Base-by-base conservation (phyloP, 2,797 vertebrate species). In the Phaenicophaeus curvirostris region DNA sequence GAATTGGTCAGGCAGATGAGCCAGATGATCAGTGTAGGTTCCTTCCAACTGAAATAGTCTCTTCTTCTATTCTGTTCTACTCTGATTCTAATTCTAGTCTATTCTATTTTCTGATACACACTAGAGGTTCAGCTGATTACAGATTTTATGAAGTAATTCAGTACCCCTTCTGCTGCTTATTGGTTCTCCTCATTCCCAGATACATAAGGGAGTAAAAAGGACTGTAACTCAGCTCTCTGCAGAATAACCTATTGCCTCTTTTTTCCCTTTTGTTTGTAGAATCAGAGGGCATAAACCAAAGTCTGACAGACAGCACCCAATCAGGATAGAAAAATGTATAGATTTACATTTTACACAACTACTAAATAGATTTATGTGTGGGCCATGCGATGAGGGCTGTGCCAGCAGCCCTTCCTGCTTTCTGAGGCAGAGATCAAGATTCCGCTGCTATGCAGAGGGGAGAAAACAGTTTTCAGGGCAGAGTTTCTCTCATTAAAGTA, bases 371-470 rank as follows among this genome's bases (percentile, higher is more conserved):
- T 78, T 93, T 95, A 86, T 33, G 58, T 71, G 50, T 44, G 85
- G n/a, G 19, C 59, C 81, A 87, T 74, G 71, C 93, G 90, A 91
- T 18, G 20, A 80, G 85, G 96, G 90, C 62, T 96, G 93, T 94
- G 92, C 81, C 23, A 11, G 53, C 73, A 82, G 83, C 83, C 71
- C 54, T 88, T 96, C 95, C 95, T 89, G 91, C 83, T 87, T 83
- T 86, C 81, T 75, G 74, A 96, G 85, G 76, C 88, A 87, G 42
- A 80, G 91, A 92, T 87, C 79, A 72, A 84, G 88, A 96, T 69
- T 91, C 69, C 71, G 93, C 66, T 87, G 72, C 73, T 83, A 41
- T 8, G 8, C 9, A 2, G 14, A 11, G n/a, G 23, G 57, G 63
- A 91, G 5, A 79, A 62, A 59, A 24, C 69, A 63, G 51, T 55